Base-by-base conservation (phyloP, 2,888 invertebrate species). In the Epinotia bilunana region DNA sequence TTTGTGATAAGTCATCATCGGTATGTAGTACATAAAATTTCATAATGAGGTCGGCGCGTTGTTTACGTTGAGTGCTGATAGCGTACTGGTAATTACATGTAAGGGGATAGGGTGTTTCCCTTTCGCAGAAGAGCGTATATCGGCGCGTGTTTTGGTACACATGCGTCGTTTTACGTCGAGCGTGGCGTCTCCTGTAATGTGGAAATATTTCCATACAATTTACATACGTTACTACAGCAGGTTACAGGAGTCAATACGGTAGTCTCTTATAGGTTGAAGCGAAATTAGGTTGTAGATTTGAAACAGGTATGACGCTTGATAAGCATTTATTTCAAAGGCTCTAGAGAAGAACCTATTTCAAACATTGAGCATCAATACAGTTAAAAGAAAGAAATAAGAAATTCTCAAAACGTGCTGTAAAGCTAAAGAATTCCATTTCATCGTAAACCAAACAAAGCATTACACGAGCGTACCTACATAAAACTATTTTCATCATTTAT, bases 191-290 rank as follows among this genome's bases (percentile, higher is more conserved):
- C n/a, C 43, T 57, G 68, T 68, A 57, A 68, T 68, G 68, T 43
- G 68, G 68, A 67, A 65, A 57, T 67, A 57, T 57, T 68, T 9
- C 68, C 68, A 68, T 68, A 43, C 18, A 13, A 57, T 11, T 16
- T 53, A 65, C 65, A 53, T 53, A 65, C 65, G 33, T 67, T 46
- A 46, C 46, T 23, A 46, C 46, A 4, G 6, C 18, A 68, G 57
- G 13, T 28, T 53, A 55, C 53, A 57, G 43, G n/a, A 28, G 16
- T 20, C 20, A 16, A 1, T 55, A 18, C 18, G n/a, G 57, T 43
- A 16, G 33, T 33, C 13, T 57, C 39, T 23, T 23, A 18, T n/a
- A 6, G n/a, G 9, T 16, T 43, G 20, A 23, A 28, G 11, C n/a
- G 3, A 12, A 18, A 33, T 16, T 28, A 28, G n/a, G 5, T 65